Conservation (phyloP, 2,797 vertebrate genomes). For the Staurois parvus region DNA sequence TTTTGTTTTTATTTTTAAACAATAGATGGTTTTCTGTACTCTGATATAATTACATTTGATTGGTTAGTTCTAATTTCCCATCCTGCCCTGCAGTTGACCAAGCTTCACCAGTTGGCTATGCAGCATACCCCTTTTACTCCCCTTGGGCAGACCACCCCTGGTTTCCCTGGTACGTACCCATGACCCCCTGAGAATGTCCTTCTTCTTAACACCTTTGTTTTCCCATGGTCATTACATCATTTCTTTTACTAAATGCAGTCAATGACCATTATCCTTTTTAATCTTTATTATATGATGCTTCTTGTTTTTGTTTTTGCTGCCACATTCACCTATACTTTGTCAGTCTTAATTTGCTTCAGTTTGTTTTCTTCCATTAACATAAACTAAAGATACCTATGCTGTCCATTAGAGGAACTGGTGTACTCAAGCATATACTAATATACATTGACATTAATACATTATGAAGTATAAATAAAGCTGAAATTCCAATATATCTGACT, state of each 20-base stretch:
- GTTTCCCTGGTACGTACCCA: slow-evolving; percentile 99
- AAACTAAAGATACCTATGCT: slow-evolving; percentile 58
- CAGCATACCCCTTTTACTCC: slow-evolving; percentile 97
- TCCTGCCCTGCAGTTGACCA: slow-evolving; percentile 99
- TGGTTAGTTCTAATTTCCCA: slow-evolving; percentile 98
- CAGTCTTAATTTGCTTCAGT: slow-evolving; percentile 63
- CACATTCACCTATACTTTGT: slow-evolving; percentile 66
- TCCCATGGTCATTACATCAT: slow-evolving; percentile 78
- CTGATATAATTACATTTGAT: slow-evolving; percentile 96
- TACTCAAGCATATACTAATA: slow-evolving; percentile 44
- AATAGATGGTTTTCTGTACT: slow-evolving; percentile 88
- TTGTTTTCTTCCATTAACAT: slow-evolving; percentile 67
- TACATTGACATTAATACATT: background rate
- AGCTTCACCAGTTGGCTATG: slow-evolving; percentile 99
- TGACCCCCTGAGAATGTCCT: slow-evolving; percentile 90
- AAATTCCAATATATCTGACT: background rate
- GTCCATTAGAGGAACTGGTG: slow-evolving; percentile 47
- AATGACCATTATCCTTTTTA: slow-evolving; percentile 74
- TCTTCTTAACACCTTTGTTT: slow-evolving; percentile 83
- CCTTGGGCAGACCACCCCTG: slow-evolving; percentile 98
- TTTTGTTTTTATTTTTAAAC: slow-evolving; percentile 70
- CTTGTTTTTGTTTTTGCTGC: slow-evolving; percentile 60
- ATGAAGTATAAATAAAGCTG: background rate
- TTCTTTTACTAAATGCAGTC: slow-evolving; percentile 75
- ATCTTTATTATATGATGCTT: slow-evolving; percentile 68